Evolutionary conservation across 2,113 vertebrate species (phyloP), one percentile per base, ranked within the genome.

Genomic region (Myodes glareolus): DNA sequence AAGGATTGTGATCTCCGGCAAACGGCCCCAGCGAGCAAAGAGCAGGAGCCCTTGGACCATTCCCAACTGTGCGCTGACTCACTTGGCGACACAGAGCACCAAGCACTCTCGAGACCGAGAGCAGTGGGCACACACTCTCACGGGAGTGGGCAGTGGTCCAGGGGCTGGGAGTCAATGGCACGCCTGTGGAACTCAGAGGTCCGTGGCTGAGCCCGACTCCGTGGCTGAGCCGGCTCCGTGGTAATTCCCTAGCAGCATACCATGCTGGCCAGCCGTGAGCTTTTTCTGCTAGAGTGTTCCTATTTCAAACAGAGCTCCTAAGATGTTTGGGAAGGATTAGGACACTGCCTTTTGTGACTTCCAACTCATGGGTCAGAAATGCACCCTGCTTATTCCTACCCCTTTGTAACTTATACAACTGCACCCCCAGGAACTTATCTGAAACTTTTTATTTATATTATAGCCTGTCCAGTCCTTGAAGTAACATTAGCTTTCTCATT

Each of bases 41-140:
- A 86, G 72, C 94, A 81, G 76, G 96, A 93, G 52, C 82, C 85
- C 95, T 96, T 92, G 94, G 95, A 68, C 91, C 86, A 36, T 89
- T 89, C 89, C 96, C 96, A 96, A 42, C 47, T 4, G 33, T 92
- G 96, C 68, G 0, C 63, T 97, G 98, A 98, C 94, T 98, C 98
- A 98, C 52, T 65, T 73, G 87, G 33, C 94, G 91, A 97, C 91
- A 91, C 81, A 89, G 78, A 85, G 88, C 61, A 86, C 80, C 36
- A 77, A 91, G 65, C 2, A 19, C 68, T 77, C 13, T 39, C 3
- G 82, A 70, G 85, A 13, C 11, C 0, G 5, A 31, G 50, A 45
- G 36, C 36, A 39, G 61, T 4, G 36, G 75, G 80, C 78, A 84
- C 47, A 25, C 47, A n/a, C 68, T 85, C 58, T 52, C 72, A 47